These are phyloP conservation scores for Aulostomus chinensis DNA, from an alignment of 2,797 vertebrate species.

Conservation along the genomic window DNA sequence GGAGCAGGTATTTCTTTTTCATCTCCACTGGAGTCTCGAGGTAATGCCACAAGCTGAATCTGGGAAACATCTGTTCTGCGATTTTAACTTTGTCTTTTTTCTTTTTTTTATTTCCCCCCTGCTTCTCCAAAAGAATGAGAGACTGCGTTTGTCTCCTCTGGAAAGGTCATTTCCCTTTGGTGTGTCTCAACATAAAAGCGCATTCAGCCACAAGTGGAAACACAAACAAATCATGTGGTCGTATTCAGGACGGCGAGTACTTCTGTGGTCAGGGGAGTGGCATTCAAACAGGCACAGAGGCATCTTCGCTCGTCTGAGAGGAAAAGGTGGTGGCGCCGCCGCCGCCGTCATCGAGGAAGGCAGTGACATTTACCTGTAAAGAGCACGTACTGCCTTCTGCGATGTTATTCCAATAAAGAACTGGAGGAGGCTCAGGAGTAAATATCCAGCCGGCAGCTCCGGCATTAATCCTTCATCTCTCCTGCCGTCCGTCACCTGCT, in stretches of 20 bases:
- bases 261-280: conserved; percentile 37
- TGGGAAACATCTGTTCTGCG: conserved; percentile 4
- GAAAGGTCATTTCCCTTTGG: conserved; percentile 7
- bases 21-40: background rate
- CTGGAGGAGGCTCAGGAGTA: conserved; percentile 45
- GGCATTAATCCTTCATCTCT: conserved; percentile 51
- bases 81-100: conserved; percentile 1
- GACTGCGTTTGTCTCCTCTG: background rate
- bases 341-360: conserved; percentile 38
- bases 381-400: conserved; percentile 28
- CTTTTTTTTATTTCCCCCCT: background rate
- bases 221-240: conserved; percentile 27
- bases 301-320: conserved; percentile 51
- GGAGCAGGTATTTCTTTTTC: background rate
- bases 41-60: background rate
- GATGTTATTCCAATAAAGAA: conserved; percentile 53
- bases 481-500: conserved; percentile 20
- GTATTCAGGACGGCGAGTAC: conserved; percentile 19
- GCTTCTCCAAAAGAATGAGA: conserved; percentile 10
- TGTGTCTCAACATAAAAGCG: conserved; percentile 12
- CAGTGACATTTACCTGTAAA: conserved; percentile 71
- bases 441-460: conserved; percentile 44
- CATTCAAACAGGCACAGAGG: conserved; percentile 55
- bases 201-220: conserved; percentile 22
- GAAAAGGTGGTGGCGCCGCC: conserved; percentile 14